Evolutionary conservation across 2,113 vertebrate species (phyloP), one percentile per base, ranked within the genome.

Genomic region (Pluvianellus socialis): DNA sequence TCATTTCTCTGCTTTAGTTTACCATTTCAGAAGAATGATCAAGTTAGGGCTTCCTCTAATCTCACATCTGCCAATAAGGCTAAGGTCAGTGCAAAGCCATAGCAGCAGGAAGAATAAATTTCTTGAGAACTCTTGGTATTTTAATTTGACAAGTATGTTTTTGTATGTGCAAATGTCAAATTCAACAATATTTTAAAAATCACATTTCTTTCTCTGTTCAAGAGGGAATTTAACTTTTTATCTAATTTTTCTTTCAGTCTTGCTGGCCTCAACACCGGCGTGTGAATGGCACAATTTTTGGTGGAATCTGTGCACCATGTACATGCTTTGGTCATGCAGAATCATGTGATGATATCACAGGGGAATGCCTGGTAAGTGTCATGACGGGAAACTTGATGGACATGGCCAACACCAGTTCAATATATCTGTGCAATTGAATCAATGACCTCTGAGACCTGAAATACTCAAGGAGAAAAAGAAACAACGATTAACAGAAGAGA

Each of bases 281-380:
- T 73, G 97, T 99, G 75, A 99, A 99, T 1, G 96, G 98, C 61
- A 99, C 98, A 1, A 16, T 99, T 72, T 97, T 98, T 74, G 98
- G 95, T 30, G 99, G 99, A 55, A 75, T 98, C 92, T 99, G 99
- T 94, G 98, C 97, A 24, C 98, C 96, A 0, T 99, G 99, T 62
- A 97, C 77, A 0, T 99, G 99, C 92, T 98, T 98, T 77, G 98
- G 98, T 40, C 99, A 99, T 7, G 96, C 98, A 2, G 97, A 98
- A 1, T 79, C 33, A 13, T 99, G 99, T 50, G 98, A 99, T 88
- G 98, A 98, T 73, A 14, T 98, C 87, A 98, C 98, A 3, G 99
- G 98, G 67, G 92, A 98, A 30, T 99, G 99, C 67, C 76, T 98
- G 98, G 99, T 99, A 98, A 98, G 96, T 97, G 65, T 56, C n/a